Evolutionary conservation across 2,113 vertebrate species (phyloP).

Genomic region (Mormyrus iriodes): DNA sequence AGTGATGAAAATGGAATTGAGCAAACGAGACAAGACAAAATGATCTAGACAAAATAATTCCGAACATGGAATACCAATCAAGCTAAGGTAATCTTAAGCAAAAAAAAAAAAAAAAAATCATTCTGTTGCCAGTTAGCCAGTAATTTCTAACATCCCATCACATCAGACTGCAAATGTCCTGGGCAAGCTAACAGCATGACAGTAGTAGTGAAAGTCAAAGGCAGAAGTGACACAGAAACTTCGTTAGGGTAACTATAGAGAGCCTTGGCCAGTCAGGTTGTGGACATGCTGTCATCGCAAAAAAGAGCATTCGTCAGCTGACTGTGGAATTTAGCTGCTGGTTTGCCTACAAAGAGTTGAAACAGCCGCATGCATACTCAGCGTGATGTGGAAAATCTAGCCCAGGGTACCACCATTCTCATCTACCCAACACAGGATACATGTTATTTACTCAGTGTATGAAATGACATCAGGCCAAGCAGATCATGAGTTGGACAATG

Average conservation of each 20-base stretch:
- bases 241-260: neutral
- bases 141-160: neutral
- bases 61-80: too few relatives aligned
- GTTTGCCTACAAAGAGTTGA: neutral
- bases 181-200: neutral
- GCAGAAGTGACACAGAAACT: neutral
- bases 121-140: neutral
- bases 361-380: neutral
- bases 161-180: neutral
- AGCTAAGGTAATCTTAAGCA: too few relatives aligned
- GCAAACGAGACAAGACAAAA: too few relatives aligned
- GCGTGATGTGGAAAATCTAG: neutral
- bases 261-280: neutral
- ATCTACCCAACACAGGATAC: neutral
- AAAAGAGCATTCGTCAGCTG: neutral
- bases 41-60: too few relatives aligned
- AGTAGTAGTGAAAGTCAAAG: neutral
- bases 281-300: neutral
- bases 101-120: too few relatives aligned
- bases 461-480: neutral
- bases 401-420: neutral
- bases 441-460: neutral
- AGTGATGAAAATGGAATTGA: too few relatives aligned
- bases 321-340: neutral
- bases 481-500: neutral